A percentile compares a stretch with the other conserved stretches of the same genome.
Evolutionary conservation across 2,888 invertebrate species (phyloP).

Genomic region (Selenia dentaria): DNA sequence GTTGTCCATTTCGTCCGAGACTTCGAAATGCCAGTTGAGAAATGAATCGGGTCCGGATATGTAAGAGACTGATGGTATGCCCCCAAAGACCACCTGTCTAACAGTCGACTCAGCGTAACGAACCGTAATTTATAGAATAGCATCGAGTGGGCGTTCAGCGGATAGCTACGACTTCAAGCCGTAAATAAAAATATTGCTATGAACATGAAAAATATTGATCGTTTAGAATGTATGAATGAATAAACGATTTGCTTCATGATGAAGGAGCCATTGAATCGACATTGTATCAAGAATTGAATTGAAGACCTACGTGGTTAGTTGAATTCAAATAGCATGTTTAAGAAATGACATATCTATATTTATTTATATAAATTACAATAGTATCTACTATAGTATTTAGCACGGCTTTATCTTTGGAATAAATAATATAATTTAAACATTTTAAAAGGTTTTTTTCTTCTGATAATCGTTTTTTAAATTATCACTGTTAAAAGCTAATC

Average conservation of each 20-base stretch:
- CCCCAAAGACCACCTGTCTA: slow-evolving; percentile 64
- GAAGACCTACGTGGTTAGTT: slow-evolving; percentile 12
- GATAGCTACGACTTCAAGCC: slow-evolving; percentile 19
- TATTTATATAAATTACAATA: too few relatives aligned
- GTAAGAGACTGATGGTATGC: slow-evolving; percentile 11
- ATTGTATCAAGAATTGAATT: slow-evolving; percentile 2
- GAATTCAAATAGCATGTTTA: too few relatives aligned
- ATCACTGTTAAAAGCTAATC: too few relatives aligned
- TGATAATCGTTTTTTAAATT: too few relatives aligned
- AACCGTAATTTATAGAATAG: slow-evolving; percentile 71
- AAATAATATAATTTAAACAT: too few relatives aligned
- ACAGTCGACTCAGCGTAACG: slow-evolving; percentile 65
- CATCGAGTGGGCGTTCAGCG: slow-evolving; percentile 26
- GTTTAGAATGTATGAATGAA: slow-evolving; percentile 7
- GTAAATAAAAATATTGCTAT: slow-evolving; percentile 21
- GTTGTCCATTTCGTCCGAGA: too few relatives aligned
- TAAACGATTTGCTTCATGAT: slow-evolving; percentile 14
- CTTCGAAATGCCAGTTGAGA: too few relatives aligned
- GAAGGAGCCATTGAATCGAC: slow-evolving; percentile 1
- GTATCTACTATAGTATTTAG: too few relatives aligned
- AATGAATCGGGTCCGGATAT: too few relatives aligned
- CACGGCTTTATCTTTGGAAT: too few relatives aligned
- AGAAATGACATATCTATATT: too few relatives aligned
- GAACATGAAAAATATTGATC: slow-evolving; percentile 18
- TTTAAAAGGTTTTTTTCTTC: too few relatives aligned